Evolutionary conservation across 2,797 vertebrate genomes (phyloP).

Genomic region (Saxicola maurus): DNA sequence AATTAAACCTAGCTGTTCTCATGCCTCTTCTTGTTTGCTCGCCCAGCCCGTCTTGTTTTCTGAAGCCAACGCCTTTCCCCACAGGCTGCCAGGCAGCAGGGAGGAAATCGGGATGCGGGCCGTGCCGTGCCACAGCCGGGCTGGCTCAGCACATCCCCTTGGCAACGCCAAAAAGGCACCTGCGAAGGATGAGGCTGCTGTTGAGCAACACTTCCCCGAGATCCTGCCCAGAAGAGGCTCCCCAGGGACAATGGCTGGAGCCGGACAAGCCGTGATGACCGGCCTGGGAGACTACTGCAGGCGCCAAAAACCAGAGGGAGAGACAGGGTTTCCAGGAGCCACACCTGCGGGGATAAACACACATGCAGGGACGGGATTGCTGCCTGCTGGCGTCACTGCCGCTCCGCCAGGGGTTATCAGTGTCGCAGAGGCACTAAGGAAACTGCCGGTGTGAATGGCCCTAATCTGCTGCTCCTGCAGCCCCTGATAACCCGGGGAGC

Average conservation of each 20-base stretch:
- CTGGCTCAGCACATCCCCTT: neutral
- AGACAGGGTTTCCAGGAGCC: neutral
- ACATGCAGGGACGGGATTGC: neutral
- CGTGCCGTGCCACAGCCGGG: neutral
- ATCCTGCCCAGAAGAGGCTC: neutral
- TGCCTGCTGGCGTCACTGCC: slow-evolving; percentile 17
- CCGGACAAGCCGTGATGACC: neutral
- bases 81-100: neutral
- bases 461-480: slow-evolving; percentile 1
- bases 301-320: neutral
- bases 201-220: neutral
- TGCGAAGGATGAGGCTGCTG: neutral
- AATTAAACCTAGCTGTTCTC: neutral
- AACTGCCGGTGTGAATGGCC: slow-evolving; percentile 25
- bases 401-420: neutral
- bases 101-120: neutral
- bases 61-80: neutral
- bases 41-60: neutral
- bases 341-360: neutral
- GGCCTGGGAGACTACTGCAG: neutral
- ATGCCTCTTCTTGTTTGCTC: neutral
- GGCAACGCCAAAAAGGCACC: neutral
- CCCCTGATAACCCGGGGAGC: neutral
- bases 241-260: neutral
- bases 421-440: neutral